phyloP scores from a whole-genome alignment of 2,888 invertebrate species.

The Cordylochernes scorpioides region DNA sequence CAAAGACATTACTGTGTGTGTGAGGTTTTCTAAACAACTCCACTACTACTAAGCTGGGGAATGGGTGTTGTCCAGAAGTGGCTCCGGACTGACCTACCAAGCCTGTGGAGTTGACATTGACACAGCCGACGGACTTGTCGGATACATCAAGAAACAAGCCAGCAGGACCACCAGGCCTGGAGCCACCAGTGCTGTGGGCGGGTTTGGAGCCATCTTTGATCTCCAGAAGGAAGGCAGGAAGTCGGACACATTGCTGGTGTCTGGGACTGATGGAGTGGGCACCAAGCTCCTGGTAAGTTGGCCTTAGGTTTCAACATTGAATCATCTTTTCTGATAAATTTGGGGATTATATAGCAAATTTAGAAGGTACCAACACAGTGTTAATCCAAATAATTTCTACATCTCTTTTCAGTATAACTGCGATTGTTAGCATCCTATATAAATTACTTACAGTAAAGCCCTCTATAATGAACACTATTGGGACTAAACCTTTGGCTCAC shows the following conservation, averaged over 20 bases:
- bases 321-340: background rate
- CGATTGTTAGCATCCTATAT: too few relatives aligned
- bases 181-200: background rate
- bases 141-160: background rate
- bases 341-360: too few relatives aligned
- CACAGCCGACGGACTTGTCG: background rate
- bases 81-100: slow-evolving; percentile 13
- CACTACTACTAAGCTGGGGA: too few relatives aligned
- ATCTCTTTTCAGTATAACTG: too few relatives aligned
- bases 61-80: too few relatives aligned
- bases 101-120: background rate
- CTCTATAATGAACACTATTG: too few relatives aligned
- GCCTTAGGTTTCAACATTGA: background rate
- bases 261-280: slow-evolving; percentile 1
- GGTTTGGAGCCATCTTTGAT: background rate
- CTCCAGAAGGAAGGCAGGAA: background rate
- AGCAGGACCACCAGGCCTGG: background rate
- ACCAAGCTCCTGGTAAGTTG: slow-evolving; percentile 31
- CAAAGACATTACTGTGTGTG: too few relatives aligned
- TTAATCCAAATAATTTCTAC: too few relatives aligned
- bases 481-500: too few relatives aligned
- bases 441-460: too few relatives aligned
- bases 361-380: too few relatives aligned
- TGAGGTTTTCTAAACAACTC: too few relatives aligned
- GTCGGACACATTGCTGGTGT: slow-evolving; percentile 30